Conservation (phyloP, 2,888 invertebrate genomes). For the Nomada ferruginata region DNA sequence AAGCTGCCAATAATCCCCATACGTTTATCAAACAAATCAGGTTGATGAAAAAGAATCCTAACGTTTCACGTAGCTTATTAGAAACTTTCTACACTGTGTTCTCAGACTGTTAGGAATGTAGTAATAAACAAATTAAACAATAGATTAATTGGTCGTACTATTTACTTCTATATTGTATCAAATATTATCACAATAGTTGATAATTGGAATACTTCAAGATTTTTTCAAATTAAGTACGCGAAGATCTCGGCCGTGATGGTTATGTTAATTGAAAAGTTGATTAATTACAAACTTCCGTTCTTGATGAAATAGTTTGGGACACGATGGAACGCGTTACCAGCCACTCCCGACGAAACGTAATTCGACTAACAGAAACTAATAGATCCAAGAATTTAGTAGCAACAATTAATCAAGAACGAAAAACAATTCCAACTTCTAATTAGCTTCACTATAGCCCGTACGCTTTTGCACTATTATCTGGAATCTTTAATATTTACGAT, state of each 20-base stretch:
- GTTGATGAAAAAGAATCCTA: neutral
- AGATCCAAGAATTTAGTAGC: slow-evolving; percentile 1
- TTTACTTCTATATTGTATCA: neutral
- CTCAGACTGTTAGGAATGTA: too few species aligned
- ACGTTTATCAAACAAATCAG: slow-evolving; percentile 29
- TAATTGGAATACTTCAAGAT: neutral
- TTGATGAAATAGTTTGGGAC: slow-evolving; percentile 33
- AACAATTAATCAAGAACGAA: neutral
- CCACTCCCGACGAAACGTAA: neutral
- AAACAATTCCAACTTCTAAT: too few species aligned
- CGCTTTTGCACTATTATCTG: too few species aligned
- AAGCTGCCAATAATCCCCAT: slow-evolving; percentile 43
- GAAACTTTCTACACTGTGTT: neutral
- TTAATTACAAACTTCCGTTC: slow-evolving; percentile 39
- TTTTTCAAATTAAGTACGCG: neutral
- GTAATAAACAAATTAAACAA: too few species aligned
- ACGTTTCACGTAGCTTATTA: neutral
- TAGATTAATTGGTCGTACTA: too few species aligned
- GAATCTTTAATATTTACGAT: too few species aligned
- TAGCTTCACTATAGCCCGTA: too few species aligned
- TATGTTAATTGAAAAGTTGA: slow-evolving; percentile 45
- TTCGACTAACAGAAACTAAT: slow-evolving; percentile 15
- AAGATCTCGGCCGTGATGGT: neutral
- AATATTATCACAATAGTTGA: too few species aligned
- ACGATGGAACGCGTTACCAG: slow-evolving; percentile 4